Base-by-base conservation (phyloP, 1,140 invertebrate genomes). In the Rhysida immarginata region DNA sequence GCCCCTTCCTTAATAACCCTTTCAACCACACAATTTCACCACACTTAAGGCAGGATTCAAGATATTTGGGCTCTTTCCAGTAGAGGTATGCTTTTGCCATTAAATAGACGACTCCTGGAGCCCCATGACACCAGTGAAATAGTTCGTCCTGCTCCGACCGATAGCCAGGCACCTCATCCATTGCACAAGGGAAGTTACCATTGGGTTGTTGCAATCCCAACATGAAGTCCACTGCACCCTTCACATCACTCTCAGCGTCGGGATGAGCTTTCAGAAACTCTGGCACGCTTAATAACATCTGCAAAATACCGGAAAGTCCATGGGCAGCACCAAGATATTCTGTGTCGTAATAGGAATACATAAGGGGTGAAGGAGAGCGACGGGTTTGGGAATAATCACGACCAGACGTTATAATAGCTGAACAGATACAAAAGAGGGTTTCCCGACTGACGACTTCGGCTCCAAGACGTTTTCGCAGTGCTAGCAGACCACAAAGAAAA, bases 41-140 rank as follows among this genome's bases (percentile, higher is more conserved):
- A 64, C 79, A 81, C 54, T 73, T 75, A 1, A 81, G 63, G 66
- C 82, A 81, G 0, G 83, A 77, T 5, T 80, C 65, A 11, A 87
- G 67, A 67, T 86, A 91, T 64, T 81, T 82, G 2, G 78, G 67
- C 57, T 89, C 85, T 57, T 81, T 78, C 69, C 79, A 89, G 2
- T 81, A 65, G 2, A 82, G 63, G 68, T 84, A 89, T 0, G 87
- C 85, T 69, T 82, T 85, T 1, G 84, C 86, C 73, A 91, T 76
- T 21, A 89, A 65, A 66, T 89, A 90, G 8, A 88, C 70, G 1
- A 81, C 77, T 8, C 87, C 25, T 44, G 8, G 16, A 58, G 29
- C 5, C 1, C 88, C 87, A 69, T 91, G 87, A 71, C 87, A 92
- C 87, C 87, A 91, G 65, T 92, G 87, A 2, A 91, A 78, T 1